Evolutionary conservation across 1,140 invertebrate genomes (phyloP).

Genomic region (Drosophila murphyi): DNA sequence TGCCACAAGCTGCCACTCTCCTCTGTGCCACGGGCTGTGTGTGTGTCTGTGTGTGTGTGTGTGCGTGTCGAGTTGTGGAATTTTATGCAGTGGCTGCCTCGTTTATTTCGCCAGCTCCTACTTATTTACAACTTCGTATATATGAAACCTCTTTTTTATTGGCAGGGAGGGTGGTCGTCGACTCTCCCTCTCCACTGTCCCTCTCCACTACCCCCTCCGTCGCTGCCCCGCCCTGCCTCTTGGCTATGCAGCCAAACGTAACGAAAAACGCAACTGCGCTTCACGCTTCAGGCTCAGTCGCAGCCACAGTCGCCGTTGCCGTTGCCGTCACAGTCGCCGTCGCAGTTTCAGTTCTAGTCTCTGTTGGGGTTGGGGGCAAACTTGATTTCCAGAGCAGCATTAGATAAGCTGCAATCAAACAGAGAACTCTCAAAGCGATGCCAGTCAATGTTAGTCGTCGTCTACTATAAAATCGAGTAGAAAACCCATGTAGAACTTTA

Average conservation of each 20-base stretch:
- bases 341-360: conserved; percentile 9
- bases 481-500: background rate
- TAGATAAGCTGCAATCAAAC: conserved; percentile 56
- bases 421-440: conserved; percentile 20
- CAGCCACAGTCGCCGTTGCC: conserved; percentile 1
- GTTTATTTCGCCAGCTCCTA: conserved; percentile 61
- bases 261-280: conserved; percentile 80
- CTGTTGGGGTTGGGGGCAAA: background rate
- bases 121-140: conserved; percentile 77
- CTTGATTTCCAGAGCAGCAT: conserved; percentile 8
- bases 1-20: conserved; percentile 33
- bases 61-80: conserved; percentile 74
- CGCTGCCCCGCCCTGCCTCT: conserved; percentile 14
- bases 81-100: conserved; percentile 74
- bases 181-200: conserved; percentile 8
- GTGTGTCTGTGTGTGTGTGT: conserved; percentile 27
- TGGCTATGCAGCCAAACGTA: conserved; percentile 74
- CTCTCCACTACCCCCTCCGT: conserved; percentile 15
- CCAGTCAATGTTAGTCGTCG: background rate
- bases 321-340: background rate
- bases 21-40: too few species aligned
- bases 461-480: conserved; percentile 12
- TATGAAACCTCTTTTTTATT: conserved; percentile 64
- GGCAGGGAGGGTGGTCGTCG: conserved; percentile 63
- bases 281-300: conserved; percentile 65